Percentiles rank a stretch among this genome's conserved stretches.
phyloP scores from a whole-genome alignment of 2,888 invertebrate genomes.

The Acanthosepion lycidas region DNA sequence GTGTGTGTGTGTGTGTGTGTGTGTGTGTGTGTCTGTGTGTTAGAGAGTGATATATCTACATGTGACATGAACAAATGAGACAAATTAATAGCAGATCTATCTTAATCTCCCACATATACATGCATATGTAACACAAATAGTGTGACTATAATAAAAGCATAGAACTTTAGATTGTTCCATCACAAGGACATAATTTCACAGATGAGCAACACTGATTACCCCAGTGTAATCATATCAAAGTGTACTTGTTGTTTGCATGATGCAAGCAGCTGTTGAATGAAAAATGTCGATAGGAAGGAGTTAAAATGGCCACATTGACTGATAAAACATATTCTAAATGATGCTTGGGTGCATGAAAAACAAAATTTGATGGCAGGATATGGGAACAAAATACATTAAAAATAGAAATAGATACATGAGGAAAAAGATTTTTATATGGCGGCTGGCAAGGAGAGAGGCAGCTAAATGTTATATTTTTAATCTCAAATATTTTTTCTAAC shows the following conservation, averaged over 20 bases:
- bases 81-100: not conserved
- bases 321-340: not conserved
- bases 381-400: not conserved
- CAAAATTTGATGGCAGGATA: not conserved
- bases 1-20: too few relatives aligned
- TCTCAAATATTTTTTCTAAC: not conserved
- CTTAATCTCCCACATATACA: not conserved
- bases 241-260: not conserved
- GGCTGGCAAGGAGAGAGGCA: not conserved
- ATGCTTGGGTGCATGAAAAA: not conserved
- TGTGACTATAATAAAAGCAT: not conserved
- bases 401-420: not conserved
- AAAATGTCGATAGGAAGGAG: not conserved
- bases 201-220: not conserved
- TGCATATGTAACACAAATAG: too few relatives aligned
- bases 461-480: not conserved
- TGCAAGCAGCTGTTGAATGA: constrained; percentile 14
- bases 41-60: not conserved
- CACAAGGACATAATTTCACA: constrained; percentile 15
- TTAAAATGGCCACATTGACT: not conserved
- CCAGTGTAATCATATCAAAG: not conserved
- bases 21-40: too few relatives aligned
- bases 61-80: not conserved
- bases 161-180: not conserved
- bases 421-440: not conserved